These are phyloP conservation scores for Procavia capensis DNA, from an alignment of 2,113 vertebrate species.

Conservation along the genomic window DNA sequence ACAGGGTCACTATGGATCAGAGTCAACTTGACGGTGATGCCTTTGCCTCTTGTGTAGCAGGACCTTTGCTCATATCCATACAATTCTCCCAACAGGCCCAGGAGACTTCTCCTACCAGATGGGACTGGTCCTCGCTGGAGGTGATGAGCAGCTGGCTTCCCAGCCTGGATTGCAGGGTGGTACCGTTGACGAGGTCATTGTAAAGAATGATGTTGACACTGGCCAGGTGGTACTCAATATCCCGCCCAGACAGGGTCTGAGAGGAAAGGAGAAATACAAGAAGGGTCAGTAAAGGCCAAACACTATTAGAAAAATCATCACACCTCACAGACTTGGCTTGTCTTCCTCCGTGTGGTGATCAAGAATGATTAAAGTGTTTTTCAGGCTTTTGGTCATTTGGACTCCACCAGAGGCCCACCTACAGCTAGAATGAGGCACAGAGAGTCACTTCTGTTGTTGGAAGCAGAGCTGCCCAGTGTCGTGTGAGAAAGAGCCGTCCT, in stretches of 20 bases:
- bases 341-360: background rate
- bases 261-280: conserved; percentile 44
- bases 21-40: too few species aligned
- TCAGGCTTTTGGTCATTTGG: background rate
- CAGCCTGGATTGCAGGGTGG: conserved; percentile 87
- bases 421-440: background rate
- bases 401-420: background rate
- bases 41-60: background rate
- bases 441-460: background rate
- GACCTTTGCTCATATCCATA: background rate
- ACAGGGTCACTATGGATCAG: too few species aligned
- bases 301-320: background rate
- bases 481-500: background rate
- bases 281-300: background rate
- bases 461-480: background rate
- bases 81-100: background rate
- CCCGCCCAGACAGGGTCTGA: conserved; percentile 92
- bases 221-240: conserved; percentile 94
- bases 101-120: conserved; percentile 36
- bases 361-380: background rate
- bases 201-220: conserved; percentile 86
- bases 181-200: conserved; percentile 91
- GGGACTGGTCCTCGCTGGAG: conserved; percentile 73
- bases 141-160: conserved; percentile 90
- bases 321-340: background rate